Conservation (phyloP, 2,888 invertebrate species). For the Calephelis perditalis region DNA sequence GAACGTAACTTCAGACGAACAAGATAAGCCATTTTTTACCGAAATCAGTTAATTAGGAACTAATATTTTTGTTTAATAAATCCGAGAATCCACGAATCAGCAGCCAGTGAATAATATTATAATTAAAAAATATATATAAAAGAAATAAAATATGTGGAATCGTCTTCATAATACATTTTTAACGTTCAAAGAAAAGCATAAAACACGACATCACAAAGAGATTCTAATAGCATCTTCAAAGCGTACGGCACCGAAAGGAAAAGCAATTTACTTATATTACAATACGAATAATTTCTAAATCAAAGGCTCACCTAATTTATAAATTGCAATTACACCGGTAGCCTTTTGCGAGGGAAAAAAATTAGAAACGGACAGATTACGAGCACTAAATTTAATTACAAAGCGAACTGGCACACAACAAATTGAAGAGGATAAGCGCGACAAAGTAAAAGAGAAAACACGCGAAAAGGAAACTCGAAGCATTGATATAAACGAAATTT, state of each 20-base stretch:
- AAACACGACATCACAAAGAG: constrained; percentile 23
- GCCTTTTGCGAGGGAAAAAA: constrained; percentile 45
- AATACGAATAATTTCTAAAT: constrained; percentile 56
- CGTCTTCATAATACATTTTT: constrained; percentile 8
- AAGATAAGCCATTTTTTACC: too few species aligned
- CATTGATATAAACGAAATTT: constrained; percentile 79
- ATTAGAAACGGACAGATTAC: constrained; percentile 65
- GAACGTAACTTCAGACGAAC: too few species aligned
- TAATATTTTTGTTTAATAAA: too few species aligned
- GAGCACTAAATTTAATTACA: constrained; percentile 77
- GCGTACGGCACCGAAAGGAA: constrained; percentile 37
- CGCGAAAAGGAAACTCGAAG: constrained; percentile 75
- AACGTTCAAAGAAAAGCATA: constrained; percentile 19
- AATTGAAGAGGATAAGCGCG: constrained; percentile 77
- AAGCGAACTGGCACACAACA: constrained; percentile 74
- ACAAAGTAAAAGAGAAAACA: constrained; percentile 78
- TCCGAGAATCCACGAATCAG: too few species aligned
- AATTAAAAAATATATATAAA: background rate
- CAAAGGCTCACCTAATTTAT: constrained; percentile 68
- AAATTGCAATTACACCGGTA: constrained; percentile 72
- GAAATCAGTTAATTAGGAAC: too few species aligned
- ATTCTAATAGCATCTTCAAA: constrained; percentile 28
- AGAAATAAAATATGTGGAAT: background rate
- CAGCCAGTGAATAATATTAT: background rate
- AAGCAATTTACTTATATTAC: constrained; percentile 51